Base-by-base conservation (phyloP, 2,797 vertebrate species). In the Rhyacichthys aspro region DNA sequence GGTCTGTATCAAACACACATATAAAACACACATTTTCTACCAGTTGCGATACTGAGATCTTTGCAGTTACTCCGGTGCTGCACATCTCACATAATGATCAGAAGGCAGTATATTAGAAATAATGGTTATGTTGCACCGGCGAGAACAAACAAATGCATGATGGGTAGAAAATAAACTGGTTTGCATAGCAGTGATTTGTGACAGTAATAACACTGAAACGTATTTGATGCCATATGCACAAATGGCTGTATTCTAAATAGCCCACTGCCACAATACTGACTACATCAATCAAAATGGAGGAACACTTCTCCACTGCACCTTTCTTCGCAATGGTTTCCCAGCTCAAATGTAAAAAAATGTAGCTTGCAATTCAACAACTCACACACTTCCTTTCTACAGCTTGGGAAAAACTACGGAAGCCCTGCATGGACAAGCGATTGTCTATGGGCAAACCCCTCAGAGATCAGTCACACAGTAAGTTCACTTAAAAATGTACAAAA, bases 91-190 rank as follows among this genome's bases (percentile, higher is more conserved):
- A 9, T 48, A 48, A 48, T 33, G 45, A 47, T 47, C 11, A 32
- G 7, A 47, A 32, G 23, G 28, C 28, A 32, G 23, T 33, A 14
- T 33, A 47, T 32, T 14, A 52, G 48, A 52, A 52, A 18, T 16
- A 52, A 38, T 19, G 49, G 49, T 52, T 34, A 52, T 52, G 49
- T 37, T 32, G 17, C n/a, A 3, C 34, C 3, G 49, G 11, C 15
- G 15, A 52, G 16, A 38, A 52, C 49, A 52, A 16, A 18, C 17
- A 45, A 52, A 52, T 38, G 49, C 33, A 38, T 52, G 17, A 19
- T 38, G 49, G 49, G 49, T 37, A 19, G 16, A 52, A 52, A 52
- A 52, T 52, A 52, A 52, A 52, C 49, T 52, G 49, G 49, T 38
- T 52, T 38, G 49, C 15, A 16, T 38, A 38, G 17, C 16, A 34